Conservation (phyloP, 2,113 vertebrate genomes). For the Elephantulus edwardii region DNA sequence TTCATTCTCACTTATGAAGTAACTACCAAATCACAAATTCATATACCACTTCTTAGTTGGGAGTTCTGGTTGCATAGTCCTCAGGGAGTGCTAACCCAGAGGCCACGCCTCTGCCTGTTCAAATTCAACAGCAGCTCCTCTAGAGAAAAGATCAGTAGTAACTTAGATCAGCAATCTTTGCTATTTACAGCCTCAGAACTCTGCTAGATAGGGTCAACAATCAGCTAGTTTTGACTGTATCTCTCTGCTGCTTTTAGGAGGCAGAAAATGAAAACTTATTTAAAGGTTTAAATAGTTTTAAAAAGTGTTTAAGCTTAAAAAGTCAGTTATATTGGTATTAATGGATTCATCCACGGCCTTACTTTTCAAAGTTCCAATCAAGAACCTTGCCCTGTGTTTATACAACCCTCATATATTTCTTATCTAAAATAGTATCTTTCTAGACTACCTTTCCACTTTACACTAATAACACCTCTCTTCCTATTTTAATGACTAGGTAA, state of each 20-base stretch:
- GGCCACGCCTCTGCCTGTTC: too few species aligned
- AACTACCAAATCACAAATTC: conserved; percentile 6
- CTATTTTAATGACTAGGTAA: not conserved
- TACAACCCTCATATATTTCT: not conserved
- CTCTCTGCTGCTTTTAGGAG: conserved; percentile 24
- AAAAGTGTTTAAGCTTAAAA: conserved; percentile 8
- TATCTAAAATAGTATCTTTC: not conserved
- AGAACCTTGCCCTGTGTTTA: not conserved
- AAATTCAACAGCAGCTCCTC: too few species aligned
- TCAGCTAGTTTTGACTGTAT: too few species aligned
- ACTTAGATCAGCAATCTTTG: too few species aligned
- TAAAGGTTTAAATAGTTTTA: not conserved
- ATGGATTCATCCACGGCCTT: not conserved
- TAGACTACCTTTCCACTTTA: not conserved
- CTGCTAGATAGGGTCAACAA: too few species aligned
- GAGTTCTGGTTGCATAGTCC: not conserved
- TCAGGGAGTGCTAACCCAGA: too few species aligned
- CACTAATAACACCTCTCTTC: not conserved
- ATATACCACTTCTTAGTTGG: not conserved
- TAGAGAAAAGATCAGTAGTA: too few species aligned
- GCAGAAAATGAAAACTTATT: not conserved
- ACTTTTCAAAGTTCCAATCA: too few species aligned
- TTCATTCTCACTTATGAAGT: not conserved
- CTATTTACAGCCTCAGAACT: too few species aligned
- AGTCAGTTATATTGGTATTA: not conserved